phyloP scores from a whole-genome alignment of 2,888 invertebrate species.

The Cephonodes hylas region DNA sequence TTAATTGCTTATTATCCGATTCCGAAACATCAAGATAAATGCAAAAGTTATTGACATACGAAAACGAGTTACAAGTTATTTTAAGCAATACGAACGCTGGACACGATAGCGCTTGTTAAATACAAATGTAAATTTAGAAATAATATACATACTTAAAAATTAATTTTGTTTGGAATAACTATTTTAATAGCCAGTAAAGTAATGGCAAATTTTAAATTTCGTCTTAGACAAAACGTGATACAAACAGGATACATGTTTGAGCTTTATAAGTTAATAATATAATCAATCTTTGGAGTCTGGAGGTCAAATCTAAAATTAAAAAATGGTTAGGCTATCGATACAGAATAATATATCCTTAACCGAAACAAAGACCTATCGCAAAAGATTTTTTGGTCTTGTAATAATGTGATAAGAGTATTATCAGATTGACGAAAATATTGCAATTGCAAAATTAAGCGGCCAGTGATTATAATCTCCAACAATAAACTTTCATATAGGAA shows the following conservation, averaged over 20 bases:
- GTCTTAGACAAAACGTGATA: neutral
- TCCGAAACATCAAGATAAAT: neutral
- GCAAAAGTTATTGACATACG: neutral
- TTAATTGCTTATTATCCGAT: neutral
- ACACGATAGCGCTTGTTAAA: neutral
- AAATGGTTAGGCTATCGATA: neutral
- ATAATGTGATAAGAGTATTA: neutral
- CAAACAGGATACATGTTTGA: neutral
- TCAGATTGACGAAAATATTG: neutral
- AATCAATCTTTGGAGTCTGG: constrained; percentile 3
- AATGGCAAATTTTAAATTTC: neutral
- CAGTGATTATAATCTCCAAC: neutral
- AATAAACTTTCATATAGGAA: neutral
- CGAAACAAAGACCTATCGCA: too few relatives aligned
- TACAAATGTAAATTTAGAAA: too few relatives aligned
- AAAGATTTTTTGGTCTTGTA: neutral
- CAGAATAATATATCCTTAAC: neutral
- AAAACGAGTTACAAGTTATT: neutral
- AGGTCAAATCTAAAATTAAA: neutral
- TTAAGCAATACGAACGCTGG: neutral
- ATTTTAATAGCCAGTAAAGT: neutral
- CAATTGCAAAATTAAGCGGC: neutral
- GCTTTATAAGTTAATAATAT: neutral
- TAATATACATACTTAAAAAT: too few relatives aligned
- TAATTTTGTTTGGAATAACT: too few relatives aligned